Base-by-base conservation (phyloP, 2,888 invertebrate species). In the Oxycera nigricornis region DNA sequence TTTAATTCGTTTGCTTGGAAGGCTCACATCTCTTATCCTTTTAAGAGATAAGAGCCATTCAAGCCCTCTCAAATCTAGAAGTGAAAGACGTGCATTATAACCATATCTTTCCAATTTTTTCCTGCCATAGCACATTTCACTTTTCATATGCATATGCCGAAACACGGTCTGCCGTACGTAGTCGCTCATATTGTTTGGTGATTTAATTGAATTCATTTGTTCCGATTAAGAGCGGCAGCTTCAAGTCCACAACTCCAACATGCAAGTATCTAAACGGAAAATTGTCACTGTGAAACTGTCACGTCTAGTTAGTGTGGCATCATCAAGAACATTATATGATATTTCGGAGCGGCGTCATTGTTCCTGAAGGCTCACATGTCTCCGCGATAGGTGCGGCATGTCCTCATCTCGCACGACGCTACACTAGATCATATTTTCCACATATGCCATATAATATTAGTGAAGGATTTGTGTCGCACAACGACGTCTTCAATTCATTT, bases 131-230 rank as follows among this genome's bases (percentile, higher is more conserved):
- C n/a, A n/a, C n/a, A n/a, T n/a, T n/a, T n/a, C n/a, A n/a, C n/a
- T n/a, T n/a, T n/a, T n/a, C n/a, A n/a, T n/a, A n/a, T n/a, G n/a
- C n/a, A n/a, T n/a, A n/a, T n/a, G n/a, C n/a, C n/a, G n/a, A n/a
- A n/a, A n/a, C n/a, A n/a, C n/a, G n/a, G n/a, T n/a, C n/a, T n/a
- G n/a, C n/a, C 46, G 17, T 2, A 11, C 4, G 46, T 17, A 3
- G 46, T 46, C 14, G 17, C 46, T 46, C 46, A 46, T 26, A 41
- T 24, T 67, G 46, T 67, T 67, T 24, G 26, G 26, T 24, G 22
- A 41, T 24, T 67, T 67, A 67, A 67, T 67, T 67, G 22, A 67
- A 67, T 67, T 67, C 41, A 67, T 67, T 67, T 46, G 67, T 67
- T 22, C 67, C 22, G 46, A 67, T 46, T 41, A 41, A 11, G 22